Evolutionary conservation across 2,797 vertebrate species (phyloP).

Genomic region (Microchirus variegatus): DNA sequence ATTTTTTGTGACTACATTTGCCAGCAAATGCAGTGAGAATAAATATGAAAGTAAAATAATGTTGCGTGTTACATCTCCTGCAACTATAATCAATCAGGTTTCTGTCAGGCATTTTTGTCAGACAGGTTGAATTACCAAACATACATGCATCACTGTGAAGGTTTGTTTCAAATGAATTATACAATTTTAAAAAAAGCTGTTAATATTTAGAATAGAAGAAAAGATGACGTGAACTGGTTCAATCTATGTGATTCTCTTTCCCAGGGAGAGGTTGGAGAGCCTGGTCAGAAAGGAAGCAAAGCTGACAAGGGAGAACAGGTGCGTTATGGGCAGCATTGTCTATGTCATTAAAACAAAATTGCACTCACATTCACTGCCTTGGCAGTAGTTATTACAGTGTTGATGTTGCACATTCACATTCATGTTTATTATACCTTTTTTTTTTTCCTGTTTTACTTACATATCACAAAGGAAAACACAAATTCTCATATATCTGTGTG

Average conservation of each 20-base stretch:
- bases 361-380: not conserved
- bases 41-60: constrained; percentile 47
- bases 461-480: not conserved
- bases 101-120: constrained; percentile 6
- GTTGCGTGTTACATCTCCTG: constrained; percentile 33
- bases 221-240: constrained; percentile 1
- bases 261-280: constrained; percentile 97
- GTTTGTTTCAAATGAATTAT: not conserved
- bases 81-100: constrained; percentile 31
- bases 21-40: constrained; percentile 46
- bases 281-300: constrained; percentile 98
- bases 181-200: too few species aligned
- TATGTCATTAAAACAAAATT: not conserved
- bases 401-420: not conserved
- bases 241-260: constrained; percentile 45
- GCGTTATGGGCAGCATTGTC: constrained; percentile 47
- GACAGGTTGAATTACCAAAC: constrained; percentile 26
- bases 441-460: not conserved
- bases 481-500: not conserved
- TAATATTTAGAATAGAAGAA: too few species aligned
- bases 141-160: constrained; percentile 2
- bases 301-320: constrained; percentile 98
- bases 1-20: constrained; percentile 51
- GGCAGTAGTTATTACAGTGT: constrained; percentile 1
- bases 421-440: too few species aligned